These are phyloP conservation scores for Acromyrmex echinatior DNA, from an alignment of 1,140 invertebrate genomes.

Conservation along the genomic window DNA sequence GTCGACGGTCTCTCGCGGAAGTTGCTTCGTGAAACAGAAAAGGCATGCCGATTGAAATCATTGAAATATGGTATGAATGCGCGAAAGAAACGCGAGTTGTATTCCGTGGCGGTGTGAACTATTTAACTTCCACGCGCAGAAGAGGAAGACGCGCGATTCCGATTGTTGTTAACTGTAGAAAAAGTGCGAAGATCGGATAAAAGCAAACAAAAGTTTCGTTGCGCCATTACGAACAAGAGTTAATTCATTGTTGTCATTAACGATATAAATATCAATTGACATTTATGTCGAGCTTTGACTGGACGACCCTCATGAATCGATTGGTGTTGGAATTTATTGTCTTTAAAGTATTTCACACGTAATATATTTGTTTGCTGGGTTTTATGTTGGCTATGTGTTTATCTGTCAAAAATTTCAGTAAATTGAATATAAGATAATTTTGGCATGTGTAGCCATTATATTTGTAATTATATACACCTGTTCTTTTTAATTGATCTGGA, in stretches of 20 bases:
- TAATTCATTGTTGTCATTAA: neutral
- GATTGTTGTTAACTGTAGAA: neutral
- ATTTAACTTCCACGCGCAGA: neutral
- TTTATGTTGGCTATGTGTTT: neutral
- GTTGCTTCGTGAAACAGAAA: neutral
- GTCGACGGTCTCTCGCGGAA: neutral
- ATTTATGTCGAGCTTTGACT: neutral
- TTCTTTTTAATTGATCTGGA: no score
- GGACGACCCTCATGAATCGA: neutral
- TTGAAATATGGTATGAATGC: neutral
- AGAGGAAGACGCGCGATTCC: neutral
- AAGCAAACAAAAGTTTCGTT: neutral
- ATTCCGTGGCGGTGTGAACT: neutral
- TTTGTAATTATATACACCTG: no score
- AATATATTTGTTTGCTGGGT: neutral
- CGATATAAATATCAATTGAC: neutral
- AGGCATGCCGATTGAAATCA: neutral
- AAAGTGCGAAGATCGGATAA: neutral
- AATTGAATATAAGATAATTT: neutral
- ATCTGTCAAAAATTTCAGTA: neutral
- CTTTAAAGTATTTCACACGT: neutral
- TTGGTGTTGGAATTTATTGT: neutral
- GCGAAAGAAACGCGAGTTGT: neutral
- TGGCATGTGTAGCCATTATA: neutral
- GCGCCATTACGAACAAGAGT: neutral